A percentile compares a stretch with the other conserved stretches of the same genome.
phyloP scores from a whole-genome alignment of 1,140 invertebrate genomes.

The Lepidurus couesii region DNA sequence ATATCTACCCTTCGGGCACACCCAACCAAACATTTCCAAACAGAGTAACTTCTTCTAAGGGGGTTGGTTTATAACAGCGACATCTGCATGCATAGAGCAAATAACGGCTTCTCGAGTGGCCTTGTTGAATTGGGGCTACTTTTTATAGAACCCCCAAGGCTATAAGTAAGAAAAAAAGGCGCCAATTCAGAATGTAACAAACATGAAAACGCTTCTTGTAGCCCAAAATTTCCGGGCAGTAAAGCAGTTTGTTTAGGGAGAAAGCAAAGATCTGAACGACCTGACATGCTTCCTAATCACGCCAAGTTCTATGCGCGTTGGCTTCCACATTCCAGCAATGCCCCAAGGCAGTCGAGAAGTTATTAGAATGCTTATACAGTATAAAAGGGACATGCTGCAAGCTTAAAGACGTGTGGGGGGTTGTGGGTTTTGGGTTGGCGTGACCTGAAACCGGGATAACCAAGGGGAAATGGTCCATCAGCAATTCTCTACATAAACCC shows the following conservation, averaged over 20 bases:
- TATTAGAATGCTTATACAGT: background rate
- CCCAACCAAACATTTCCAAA: background rate
- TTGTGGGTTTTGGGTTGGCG: background rate
- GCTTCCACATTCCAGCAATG: background rate
- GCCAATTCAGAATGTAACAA: background rate
- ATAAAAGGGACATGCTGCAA: background rate
- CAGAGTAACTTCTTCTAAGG: background rate
- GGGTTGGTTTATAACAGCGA: background rate
- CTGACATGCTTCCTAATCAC: background rate
- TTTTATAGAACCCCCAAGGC: too few species aligned
- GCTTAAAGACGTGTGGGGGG: background rate
- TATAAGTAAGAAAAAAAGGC: background rate
- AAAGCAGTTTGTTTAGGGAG: background rate
- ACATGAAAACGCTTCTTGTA: background rate
- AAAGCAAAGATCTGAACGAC: background rate
- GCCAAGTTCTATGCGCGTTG: background rate
- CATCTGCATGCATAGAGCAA: background rate
- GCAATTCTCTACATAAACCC: background rate
- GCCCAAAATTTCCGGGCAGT: background rate
- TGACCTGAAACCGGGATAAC: slow-evolving; percentile 15
- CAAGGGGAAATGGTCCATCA: slow-evolving; percentile 5
- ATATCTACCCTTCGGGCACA: background rate
- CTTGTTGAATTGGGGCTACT: too few species aligned
- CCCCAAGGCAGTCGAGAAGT: background rate
- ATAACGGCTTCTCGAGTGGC: too few species aligned